phyloP scores from a whole-genome alignment of 1,140 invertebrate species.

The Pseudomyrmex gracilis region DNA sequence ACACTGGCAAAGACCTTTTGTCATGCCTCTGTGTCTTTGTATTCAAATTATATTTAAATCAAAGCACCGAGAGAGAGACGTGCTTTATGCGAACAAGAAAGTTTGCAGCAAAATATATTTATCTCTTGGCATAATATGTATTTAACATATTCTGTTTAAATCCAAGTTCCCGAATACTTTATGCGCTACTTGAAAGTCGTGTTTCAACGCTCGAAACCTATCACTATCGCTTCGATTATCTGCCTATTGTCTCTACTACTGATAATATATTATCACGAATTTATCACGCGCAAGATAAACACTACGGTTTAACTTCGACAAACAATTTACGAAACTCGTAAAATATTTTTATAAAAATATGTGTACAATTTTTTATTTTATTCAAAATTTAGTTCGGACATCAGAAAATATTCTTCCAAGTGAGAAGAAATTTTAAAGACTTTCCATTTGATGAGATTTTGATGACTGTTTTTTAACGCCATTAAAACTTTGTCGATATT shows the following conservation, averaged over 20 bases:
- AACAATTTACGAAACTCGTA: too few relatives aligned
- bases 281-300: not conserved
- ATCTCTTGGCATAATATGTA: constrained; percentile 13
- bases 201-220: not conserved
- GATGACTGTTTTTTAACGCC: too few relatives aligned
- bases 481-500: too few relatives aligned
- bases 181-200: not conserved
- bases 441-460: too few relatives aligned
- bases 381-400: too few relatives aligned
- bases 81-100: not conserved
- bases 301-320: too few relatives aligned
- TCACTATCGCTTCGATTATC: constrained; percentile 1
- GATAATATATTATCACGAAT: not conserved
- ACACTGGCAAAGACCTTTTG: not conserved
- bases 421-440: too few relatives aligned
- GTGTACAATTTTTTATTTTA: too few relatives aligned
- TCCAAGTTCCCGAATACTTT: constrained; percentile 4
- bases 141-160: constrained; percentile 17
- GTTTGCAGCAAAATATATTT: constrained; percentile 16
- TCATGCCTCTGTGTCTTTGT: not conserved
- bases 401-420: too few relatives aligned
- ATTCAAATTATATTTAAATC: constrained; percentile 58
- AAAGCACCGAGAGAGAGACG: not conserved
- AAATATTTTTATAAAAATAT: too few relatives aligned
- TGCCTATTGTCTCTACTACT: not conserved